phyloP scores from a whole-genome alignment of 2,888 invertebrate species.

The Andricus quercusramuli region DNA sequence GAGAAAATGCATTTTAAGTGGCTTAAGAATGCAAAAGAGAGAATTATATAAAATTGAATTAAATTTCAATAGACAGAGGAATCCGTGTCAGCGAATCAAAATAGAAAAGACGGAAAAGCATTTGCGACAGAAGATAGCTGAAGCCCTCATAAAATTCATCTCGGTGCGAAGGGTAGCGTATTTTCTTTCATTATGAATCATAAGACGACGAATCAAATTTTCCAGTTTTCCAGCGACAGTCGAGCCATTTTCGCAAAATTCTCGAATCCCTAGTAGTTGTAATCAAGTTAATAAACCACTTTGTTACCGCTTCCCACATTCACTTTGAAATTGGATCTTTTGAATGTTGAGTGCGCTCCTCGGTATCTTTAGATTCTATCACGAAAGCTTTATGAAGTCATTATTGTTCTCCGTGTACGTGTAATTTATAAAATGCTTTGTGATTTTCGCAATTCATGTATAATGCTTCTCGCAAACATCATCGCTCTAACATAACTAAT shows the following conservation, averaged over 20 bases:
- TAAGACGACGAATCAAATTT: neutral
- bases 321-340: neutral
- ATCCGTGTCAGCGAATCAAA: neutral
- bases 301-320: neutral
- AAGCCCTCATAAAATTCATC: neutral
- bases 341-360: neutral
- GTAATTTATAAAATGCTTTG: neutral
- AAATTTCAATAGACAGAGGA: neutral
- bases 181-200: neutral
- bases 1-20: neutral
- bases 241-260: neutral
- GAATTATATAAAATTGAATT: neutral
- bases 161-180: neutral
- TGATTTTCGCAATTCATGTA: neutral
- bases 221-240: neutral
- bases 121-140: neutral
- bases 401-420: neutral
- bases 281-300: constrained; percentile 2
- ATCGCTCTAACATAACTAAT: too few relatives aligned
- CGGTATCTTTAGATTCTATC: neutral
- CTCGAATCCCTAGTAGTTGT: neutral
- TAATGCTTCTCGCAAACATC: too few relatives aligned
- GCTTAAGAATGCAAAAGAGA: neutral
- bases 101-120: neutral
- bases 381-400: neutral